phyloP scores from a whole-genome alignment of 1,140 invertebrate species.

The Drosophila sechellia region DNA sequence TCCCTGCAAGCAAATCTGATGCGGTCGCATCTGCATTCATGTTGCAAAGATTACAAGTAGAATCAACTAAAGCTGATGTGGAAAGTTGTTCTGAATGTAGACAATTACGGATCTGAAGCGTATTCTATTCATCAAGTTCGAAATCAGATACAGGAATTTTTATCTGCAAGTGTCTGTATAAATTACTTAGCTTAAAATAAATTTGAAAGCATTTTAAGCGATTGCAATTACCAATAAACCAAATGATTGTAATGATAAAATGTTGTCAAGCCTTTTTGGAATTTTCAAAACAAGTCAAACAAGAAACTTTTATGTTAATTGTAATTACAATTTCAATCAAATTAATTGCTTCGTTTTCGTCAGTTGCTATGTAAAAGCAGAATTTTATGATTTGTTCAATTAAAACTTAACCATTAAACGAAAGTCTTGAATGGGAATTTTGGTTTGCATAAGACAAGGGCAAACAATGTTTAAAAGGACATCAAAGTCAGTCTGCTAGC shows the following conservation, averaged over 20 bases:
- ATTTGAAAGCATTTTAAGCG: background rate
- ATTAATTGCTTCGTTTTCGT: constrained; percentile 59
- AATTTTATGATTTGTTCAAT: constrained; percentile 39
- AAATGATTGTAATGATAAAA: constrained; percentile 4
- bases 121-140: too few relatives aligned
- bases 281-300: constrained; percentile 33
- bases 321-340: constrained; percentile 66
- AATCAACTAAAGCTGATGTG: constrained; percentile 38
- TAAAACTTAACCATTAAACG: constrained; percentile 7
- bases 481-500: constrained; percentile 21
- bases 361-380: background rate
- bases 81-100: background rate
- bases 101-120: too few relatives aligned
- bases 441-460: constrained; percentile 7
- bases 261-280: constrained; percentile 25
- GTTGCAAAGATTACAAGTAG: constrained; percentile 13
- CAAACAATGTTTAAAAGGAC: constrained; percentile 19
- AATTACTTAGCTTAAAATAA: too few relatives aligned
- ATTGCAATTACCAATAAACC: constrained; percentile 8
- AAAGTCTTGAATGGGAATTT: constrained; percentile 14
- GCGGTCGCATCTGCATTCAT: constrained; percentile 42
- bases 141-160: too few relatives aligned
- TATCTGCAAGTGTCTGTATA: too few relatives aligned
- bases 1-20: constrained; percentile 1
- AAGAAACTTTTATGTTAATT: constrained; percentile 59